Evolutionary conservation across 2,888 invertebrate genomes (phyloP), one percentile per base, ranked within the genome.

Genomic region (Coremacera marginata): DNA sequence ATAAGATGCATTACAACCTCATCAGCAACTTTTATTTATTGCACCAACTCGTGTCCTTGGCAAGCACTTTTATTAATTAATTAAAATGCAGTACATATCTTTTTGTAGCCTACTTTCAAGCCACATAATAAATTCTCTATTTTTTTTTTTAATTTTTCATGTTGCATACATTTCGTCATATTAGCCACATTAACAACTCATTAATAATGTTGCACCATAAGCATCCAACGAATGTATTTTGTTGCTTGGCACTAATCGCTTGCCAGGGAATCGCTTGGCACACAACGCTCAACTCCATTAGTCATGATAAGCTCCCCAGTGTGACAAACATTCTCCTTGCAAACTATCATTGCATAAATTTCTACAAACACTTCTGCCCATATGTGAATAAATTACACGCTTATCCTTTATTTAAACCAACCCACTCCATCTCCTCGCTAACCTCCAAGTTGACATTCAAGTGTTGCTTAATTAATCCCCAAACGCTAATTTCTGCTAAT

Each of bases 381-480:
- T 63, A n/a, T 34, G n/a, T 16, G 52, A 22, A 52, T 75, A 31
- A 34, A 68, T 57, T 63, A 52, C 37, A 44, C 57, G 44, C 37
- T 70, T 62, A 71, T 44, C 11, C 44, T 44, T 3, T 11, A 44
- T 44, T 11, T 44, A 44, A 14, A 11, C 44, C 14, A 44, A 44
- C 44, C 14, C 14, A 11, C 14, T 44, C 1, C 44, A 3, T 3
- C 14, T 11, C 44, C 65, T 71, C 70, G 22, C 37, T 63, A 49
- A 65, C 63, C 51, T 31, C 75, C 76, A 68, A 80, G 73, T 81
- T 75, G 75, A 77, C 80, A 75, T 81, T 82, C 81, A 82, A 81
- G 81, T 82, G 80, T 80, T 81, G 79, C 77, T 80, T 82, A 82
- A 83, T 83, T 82, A 82, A 82, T 81, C 82, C 82, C 81, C 27